phyloP scores from a whole-genome alignment of 2,888 invertebrate species.

The Morpho deidamia region DNA sequence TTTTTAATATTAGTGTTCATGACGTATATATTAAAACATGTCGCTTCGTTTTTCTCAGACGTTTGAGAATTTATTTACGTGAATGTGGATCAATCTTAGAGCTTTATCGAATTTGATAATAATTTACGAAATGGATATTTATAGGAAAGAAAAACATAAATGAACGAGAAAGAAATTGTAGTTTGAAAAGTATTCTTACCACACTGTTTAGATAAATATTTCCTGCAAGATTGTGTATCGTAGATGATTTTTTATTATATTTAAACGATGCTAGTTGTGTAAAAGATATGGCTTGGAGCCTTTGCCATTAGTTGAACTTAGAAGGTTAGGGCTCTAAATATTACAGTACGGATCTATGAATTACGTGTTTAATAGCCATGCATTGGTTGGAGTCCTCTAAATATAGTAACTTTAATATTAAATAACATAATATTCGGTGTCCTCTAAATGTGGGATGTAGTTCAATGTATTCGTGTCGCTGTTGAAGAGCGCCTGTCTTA shows the following conservation, averaged over 20 bases:
- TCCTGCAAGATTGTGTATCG: conserved; percentile 57
- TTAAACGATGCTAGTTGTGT: conserved; percentile 72
- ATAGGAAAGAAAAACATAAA: conserved; percentile 43
- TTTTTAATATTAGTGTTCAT: conserved; percentile 29
- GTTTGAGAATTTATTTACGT: conserved; percentile 53
- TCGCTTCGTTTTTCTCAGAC: conserved; percentile 36
- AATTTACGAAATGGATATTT: conserved; percentile 71
- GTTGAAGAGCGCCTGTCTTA: conserved; percentile 28
- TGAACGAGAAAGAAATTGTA: conserved; percentile 42
- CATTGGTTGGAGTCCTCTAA: conserved; percentile 49
- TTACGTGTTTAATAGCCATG: conserved; percentile 52
- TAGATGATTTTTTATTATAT: conserved; percentile 62
- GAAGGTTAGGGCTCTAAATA: conserved; percentile 59
- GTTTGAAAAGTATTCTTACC: conserved; percentile 40
- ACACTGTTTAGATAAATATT: conserved; percentile 62
- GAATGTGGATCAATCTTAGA: conserved; percentile 77
- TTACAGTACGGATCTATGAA: conserved; percentile 64
- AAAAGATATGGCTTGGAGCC: conserved; percentile 36
- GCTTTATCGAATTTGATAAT: conserved; percentile 79
- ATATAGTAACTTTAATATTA: conserved; percentile 56
- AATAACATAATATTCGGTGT: conserved; percentile 45
- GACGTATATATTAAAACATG: conserved; percentile 18
- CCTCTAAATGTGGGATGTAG: conserved; percentile 35
- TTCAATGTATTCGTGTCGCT: conserved; percentile 31
- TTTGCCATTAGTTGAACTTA: conserved; percentile 50